Percentiles rank a stretch among this genome's conserved stretches.
phyloP scores from a whole-genome alignment of 2,113 vertebrate species.

The Corythornis madagascariensis region DNA sequence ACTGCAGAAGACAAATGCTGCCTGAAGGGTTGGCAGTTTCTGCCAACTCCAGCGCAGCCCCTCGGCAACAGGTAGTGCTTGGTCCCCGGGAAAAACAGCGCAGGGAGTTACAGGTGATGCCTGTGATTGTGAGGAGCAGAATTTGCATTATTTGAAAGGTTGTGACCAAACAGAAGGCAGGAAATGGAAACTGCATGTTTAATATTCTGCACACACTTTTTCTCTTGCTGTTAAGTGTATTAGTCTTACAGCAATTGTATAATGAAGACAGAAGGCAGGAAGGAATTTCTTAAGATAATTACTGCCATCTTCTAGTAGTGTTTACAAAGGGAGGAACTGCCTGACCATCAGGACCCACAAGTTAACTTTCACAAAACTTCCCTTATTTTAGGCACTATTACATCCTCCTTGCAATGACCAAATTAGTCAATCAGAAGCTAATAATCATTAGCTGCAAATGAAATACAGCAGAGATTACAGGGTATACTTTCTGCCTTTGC shows the following conservation, averaged over 20 bases:
- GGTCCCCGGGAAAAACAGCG: neutral
- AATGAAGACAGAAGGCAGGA: neutral
- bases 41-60: neutral
- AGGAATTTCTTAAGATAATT: neutral
- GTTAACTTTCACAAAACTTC: neutral
- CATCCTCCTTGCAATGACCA: neutral
- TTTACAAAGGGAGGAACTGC: neutral
- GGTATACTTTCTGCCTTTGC: neutral
- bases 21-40: neutral
- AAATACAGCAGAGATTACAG: neutral
- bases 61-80: fast-evolving
- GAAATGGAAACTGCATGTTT: neutral
- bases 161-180: neutral
- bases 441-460: neutral
- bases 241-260: neutral
- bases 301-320: neutral
- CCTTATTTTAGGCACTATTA: neutral
- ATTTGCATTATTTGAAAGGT: neutral
- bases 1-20: neutral
- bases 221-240: neutral
- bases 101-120: neutral
- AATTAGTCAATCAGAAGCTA: neutral
- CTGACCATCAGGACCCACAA: neutral
- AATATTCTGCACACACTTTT: neutral
- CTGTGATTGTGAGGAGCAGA: neutral